Percentiles rank a stretch among this genome's conserved stretches.
Conservation (phyloP, 2,888 invertebrate genomes). For the Eucera pruinosa region DNA sequence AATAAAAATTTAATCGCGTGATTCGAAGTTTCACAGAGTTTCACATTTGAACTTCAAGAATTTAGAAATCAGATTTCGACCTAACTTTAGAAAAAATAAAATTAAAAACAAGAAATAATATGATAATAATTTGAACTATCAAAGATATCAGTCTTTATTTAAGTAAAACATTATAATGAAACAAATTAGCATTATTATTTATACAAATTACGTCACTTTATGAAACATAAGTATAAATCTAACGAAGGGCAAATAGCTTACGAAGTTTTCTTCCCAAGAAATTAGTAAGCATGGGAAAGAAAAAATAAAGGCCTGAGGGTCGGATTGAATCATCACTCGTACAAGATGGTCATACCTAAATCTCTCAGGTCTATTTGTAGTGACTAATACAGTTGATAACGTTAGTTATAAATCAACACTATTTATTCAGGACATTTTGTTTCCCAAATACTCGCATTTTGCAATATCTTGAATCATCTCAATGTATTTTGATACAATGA, state of each 20-base stretch:
- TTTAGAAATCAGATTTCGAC: no score
- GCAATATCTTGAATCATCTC: not conserved
- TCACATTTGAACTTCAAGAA: no score
- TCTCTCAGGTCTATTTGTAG: not conserved
- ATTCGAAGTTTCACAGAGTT: no score
- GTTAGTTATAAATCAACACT: not conserved
- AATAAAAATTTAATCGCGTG: no score
- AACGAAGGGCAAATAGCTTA: not conserved
- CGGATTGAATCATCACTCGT: slow-evolving; percentile 1
- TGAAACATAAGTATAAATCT: not conserved
- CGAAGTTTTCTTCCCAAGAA: not conserved
- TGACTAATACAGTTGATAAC: slow-evolving; percentile 8
- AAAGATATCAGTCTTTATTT: not conserved
- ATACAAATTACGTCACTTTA: not conserved
- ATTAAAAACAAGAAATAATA: not conserved
- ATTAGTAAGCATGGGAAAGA: not conserved
- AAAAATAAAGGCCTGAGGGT: not conserved
- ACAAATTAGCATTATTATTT: not conserved
- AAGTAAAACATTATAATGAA: no score
- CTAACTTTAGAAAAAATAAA: no score
- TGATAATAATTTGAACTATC: not conserved
- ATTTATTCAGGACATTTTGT: not conserved
- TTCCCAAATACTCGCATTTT: not conserved
- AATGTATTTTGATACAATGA: not conserved
- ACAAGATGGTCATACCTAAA: not conserved